Percentiles rank a stretch among this genome's conserved stretches.
These are phyloP conservation scores for Protophormia terraenovae DNA, from an alignment of 2,888 invertebrate species.

Conservation along the genomic window DNA sequence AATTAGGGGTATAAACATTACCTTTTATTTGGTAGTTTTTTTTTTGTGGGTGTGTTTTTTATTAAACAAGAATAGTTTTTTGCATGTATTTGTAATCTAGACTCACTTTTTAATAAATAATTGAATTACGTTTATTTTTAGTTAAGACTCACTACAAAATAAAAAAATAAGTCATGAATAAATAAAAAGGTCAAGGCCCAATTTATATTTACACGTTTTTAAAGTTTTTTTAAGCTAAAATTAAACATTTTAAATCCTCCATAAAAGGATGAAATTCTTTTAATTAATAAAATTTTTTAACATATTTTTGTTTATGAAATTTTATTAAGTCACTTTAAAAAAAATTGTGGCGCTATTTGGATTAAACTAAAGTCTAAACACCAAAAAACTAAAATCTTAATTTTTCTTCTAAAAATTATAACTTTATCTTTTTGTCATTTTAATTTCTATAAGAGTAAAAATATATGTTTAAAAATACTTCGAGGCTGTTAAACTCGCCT, in stretches of 20 bases:
- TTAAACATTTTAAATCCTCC: no score
- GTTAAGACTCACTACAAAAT: no score
- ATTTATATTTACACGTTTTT: no score
- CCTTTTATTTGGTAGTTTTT: not conserved
- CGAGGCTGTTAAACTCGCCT: no score
- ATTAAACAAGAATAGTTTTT: not conserved
- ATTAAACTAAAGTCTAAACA: not conserved
- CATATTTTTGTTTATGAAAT: not conserved
- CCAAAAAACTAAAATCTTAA: not conserved
- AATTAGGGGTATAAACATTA: not conserved
- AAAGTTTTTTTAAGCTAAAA: no score
- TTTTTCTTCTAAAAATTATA: no score
- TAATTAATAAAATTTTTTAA: not conserved
- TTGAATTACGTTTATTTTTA: no score
- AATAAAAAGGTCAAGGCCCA: not conserved
- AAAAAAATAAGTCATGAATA: not conserved
- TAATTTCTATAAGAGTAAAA: not conserved
- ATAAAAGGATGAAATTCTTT: no score
- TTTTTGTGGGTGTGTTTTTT: not conserved
- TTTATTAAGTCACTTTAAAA: not conserved
- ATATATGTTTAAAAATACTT: not conserved
- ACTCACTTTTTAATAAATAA: not conserved
- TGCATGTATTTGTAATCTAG: not conserved
- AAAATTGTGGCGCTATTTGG: not conserved
- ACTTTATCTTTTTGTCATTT: not conserved